Evolutionary conservation across 2,888 invertebrate genomes (phyloP), one percentile per base, ranked within the genome.

Genomic region (Mythimna lalbum): DNA sequence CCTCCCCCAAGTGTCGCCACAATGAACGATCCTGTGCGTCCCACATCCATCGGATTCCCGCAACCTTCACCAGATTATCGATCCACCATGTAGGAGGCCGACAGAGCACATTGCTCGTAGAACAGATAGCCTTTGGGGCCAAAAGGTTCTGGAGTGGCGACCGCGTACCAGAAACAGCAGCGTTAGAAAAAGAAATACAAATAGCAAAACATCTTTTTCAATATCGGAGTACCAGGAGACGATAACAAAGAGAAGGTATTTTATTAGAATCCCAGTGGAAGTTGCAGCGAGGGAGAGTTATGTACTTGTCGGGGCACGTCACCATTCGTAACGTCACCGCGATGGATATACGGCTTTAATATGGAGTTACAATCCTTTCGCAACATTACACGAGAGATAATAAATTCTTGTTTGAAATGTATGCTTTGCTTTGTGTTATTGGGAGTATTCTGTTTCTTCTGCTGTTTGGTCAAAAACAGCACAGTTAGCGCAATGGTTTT

Each of bases 291-390:
- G 65, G 4, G 49, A 73, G 80, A 80, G 64, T 80, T 76, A 71
- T 79, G 68, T 80, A 71, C 67, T 80, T 56, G 78, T 80, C 69
- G 80, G 68, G 68, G 9, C n/a, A 64, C 68, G 76, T 80, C 80
- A 79, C 76, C 80, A 76, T 79, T 69, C 63, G 71, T 80, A 65
- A 79, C 80, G 71, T 79, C 79, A 80, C 71, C 36, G n/a, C 62
- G 79, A 76, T 72, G 68, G 80, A 79, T 76, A 71, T 79, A 79
- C 65, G 80, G 56, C 62, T 79, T 79, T 79, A 79, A 80, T 79
- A 80, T 79, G 69, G 71, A 80, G 76, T 80, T 69, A 68, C 65
- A 69, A 80, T 73, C 77, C 78, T 72, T 76, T 72, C 59, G 43
- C 33, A 36, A 77, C 62, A 71, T 76, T 66, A 76, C 72, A 36